Base-by-base conservation (phyloP, 2,113 vertebrate species). In the Grammomys surdaster region DNA sequence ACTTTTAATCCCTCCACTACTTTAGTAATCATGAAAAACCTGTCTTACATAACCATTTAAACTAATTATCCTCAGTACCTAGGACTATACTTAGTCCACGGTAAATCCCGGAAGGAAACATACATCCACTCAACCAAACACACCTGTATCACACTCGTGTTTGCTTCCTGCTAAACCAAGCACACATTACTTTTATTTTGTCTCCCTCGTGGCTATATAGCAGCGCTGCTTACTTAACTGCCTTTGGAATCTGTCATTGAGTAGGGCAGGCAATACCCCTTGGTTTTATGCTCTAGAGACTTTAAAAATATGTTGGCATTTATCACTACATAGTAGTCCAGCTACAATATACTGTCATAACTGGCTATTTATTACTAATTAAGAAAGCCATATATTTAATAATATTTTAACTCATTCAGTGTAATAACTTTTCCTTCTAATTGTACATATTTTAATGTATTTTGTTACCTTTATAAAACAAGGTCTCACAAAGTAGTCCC, bases 271-370 rank as follows among this genome's bases (percentile, higher is more conserved):
- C 26, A 78, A 82, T 63, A 72, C 72, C 31, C 10, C 7, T 16
- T 48, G 88, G 24, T 90, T 85, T 89, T 65, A 19, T 82, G 8
- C n/a, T 86, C 9, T 7, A 89, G 31, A 72, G 70, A 43, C 48
- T 22, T 85, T 40, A 76, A 96, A 93, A 46, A 90, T 88, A 72
- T 51, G 7, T 76, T 91, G 87, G 56, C 12, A 6, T 13, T 96
- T 26, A 70, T 81, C 26, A 58, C 20, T 70, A 43, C 67, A 90
- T 72, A 91, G 56, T 69, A 31, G 46, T 51, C 22, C 85, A 43
- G 19, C 36, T 86, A 46, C 88, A 75, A 5, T 63, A 26, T 40
- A 17, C 20, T 67, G 26, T 20, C 51, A 51, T 24, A 65, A 65
- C 14, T 94, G 31, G 5, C 65, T 77, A 60, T 86, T 86, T 73